phyloP scores from a whole-genome alignment of 1,140 invertebrate species.

The Diorhabda elongata region DNA sequence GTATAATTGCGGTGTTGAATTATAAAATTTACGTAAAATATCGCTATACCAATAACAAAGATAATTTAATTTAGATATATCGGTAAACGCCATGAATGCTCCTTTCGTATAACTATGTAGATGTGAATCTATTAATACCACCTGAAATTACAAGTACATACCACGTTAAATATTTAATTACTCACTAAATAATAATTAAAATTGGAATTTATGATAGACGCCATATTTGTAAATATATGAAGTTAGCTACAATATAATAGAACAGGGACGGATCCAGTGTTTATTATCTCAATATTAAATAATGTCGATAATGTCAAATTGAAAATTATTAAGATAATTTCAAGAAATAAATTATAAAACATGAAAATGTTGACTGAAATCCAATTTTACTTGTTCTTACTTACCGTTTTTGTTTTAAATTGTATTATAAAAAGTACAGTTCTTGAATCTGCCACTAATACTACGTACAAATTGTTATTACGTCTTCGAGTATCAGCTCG shows the following conservation, averaged over 20 bases:
- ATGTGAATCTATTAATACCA: constrained; percentile 43
- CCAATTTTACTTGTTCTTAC: not conserved
- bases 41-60: constrained; percentile 41
- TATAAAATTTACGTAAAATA: constrained; percentile 35
- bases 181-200: no score
- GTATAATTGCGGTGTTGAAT: constrained; percentile 38
- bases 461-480: constrained; percentile 37
- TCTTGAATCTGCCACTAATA: constrained; percentile 41
- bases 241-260: no score
- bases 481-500: constrained; percentile 22
- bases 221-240: no score
- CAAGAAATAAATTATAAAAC: no score
- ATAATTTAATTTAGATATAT: constrained; percentile 28
- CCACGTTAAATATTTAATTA: no score
- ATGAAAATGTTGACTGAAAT: not conserved
- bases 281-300: no score
- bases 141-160: constrained; percentile 26
- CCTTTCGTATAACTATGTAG: constrained; percentile 40
- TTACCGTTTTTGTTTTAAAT: constrained; percentile 35
- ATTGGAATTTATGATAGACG: no score
- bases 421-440: constrained; percentile 43
- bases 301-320: no score
- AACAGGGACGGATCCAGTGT: no score
- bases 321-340: no score
- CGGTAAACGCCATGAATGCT: constrained; percentile 38